phyloP scores from a whole-genome alignment of 2,888 invertebrate species.

The Idaea dimidiata region DNA sequence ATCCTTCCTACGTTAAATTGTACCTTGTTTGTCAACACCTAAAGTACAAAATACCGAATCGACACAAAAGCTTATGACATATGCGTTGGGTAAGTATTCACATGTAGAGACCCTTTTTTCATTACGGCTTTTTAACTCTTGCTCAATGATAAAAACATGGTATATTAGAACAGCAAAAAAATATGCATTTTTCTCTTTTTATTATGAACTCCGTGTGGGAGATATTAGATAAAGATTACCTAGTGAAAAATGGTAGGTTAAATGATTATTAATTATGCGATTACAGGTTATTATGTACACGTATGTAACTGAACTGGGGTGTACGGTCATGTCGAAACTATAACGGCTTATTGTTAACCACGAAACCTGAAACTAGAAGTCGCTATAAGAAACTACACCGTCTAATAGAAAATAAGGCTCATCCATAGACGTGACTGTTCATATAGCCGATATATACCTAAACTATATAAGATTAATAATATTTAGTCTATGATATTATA shows the following conservation, averaged over 20 bases:
- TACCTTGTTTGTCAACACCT: not conserved
- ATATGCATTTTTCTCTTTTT: not conserved
- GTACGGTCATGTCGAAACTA: no score
- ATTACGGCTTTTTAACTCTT: constrained; percentile 29
- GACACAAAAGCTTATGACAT: not conserved
- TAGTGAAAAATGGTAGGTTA: not conserved
- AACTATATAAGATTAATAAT: no score
- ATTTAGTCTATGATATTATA: no score
- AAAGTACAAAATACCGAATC: not conserved
- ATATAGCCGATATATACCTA: not conserved
- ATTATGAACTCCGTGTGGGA: not conserved
- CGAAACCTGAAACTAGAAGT: no score
- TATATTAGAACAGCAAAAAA: not conserved
- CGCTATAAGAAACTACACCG: no score
- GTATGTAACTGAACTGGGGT: no score
- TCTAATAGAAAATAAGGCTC: not conserved
- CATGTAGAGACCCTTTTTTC: constrained; percentile 23
- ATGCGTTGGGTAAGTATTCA: not conserved
- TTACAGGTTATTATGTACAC: no score
- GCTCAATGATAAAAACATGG: not conserved
- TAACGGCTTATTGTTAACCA: no score
- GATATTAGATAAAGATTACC: not conserved
- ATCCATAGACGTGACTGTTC: not conserved
- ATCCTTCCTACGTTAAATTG: not conserved
- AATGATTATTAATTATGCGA: not conserved